Base-by-base conservation (phyloP, 2,797 vertebrate species). In the Chelon labrosus region DNA sequence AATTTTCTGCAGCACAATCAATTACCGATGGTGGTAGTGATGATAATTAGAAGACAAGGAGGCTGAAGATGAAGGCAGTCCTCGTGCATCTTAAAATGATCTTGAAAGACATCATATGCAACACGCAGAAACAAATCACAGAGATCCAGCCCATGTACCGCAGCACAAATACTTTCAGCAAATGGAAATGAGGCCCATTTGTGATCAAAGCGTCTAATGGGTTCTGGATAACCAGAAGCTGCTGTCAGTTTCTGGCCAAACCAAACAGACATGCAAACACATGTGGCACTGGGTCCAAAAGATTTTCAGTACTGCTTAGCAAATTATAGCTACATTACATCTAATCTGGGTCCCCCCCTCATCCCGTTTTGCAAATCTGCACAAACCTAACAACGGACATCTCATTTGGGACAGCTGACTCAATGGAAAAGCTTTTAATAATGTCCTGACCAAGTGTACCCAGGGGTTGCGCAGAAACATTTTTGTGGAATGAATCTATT, bases 201-300 rank as follows among this genome's bases (percentile, higher is more conserved):
- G 85, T 91, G 90, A 95, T 97, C 94, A 96, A 96, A 96, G 95
- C 90, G 75, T 92, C 94, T 93, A 95, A 94, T 91, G 89, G 92
- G 88, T 86, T 94, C 91, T 93, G 94, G 92, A 95, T 94, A 96
- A 96, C 92, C 91, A 95, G 95, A 94, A 96, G 94, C 95, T 94
- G 89, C 93, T 95, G 94, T 94, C 92, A 91, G 87, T 88, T 89
- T 87, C 84, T 90, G 94, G 94, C 95, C 95, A 96, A 96, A 95
- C 91, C 92, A 96, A 96, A 96, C 93, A 95, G 94, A 95, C 95
- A 95, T 94, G 94, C 95, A 96, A 95, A 96, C 90, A 95, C 93
- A 95, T 91, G 92, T 91, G 92, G 82, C 17, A 90, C 85, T 83
- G 87, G 75, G 85, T 91, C 92, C 93, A 91, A 85, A 92, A 90